Base-by-base conservation (phyloP, 2,797 vertebrate genomes). In the Argentina silus region DNA sequence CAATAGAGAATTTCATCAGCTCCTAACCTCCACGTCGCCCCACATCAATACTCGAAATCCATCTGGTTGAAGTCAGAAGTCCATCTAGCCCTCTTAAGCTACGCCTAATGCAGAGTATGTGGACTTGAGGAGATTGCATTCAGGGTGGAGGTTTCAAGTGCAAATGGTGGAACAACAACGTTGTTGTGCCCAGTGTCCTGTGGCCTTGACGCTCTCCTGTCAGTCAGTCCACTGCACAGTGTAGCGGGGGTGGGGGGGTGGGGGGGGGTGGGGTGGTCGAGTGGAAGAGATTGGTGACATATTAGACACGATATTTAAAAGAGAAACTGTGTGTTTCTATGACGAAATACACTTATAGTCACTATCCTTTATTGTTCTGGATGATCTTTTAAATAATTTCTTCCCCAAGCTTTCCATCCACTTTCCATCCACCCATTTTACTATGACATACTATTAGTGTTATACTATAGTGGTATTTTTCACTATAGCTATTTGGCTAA, bases 91-190 rank as follows among this genome's bases (percentile, higher is more conserved):
- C 74, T 69, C 21, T 69, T 78, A 73, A 79, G 69, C 67, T 76
- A 36, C 68, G 71, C 75, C 64, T 67, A 74, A 75, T 78, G 61
- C 55, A 69, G 3, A 51, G 60, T 45, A 69, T 75, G 51, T 27
- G 43, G 69, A 43, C 48, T 75, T 59, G 63, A 51, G 70, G 72
- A 73, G 74, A 83, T 76, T 68, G 57, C 53, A 70, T 74, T 77
- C 14, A 21, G 72, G 53, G 43, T 74, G 15, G 47, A 69, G 67
- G 72, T 79, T 78, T 78, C 77, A 83, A 70, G 69, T 67, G 47
- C 73, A 86, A 78, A 81, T 73, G 51, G 36, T 67, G 27, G 66
- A 77, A 77, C 61, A 78, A 70, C 42, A 83, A 84, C 74, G 64
- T 45, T 67, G 65, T 60, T 67, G 65, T 60, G 65, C n/a, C 17